These are phyloP conservation scores for Amazona vittata DNA, from an alignment of 2,113 vertebrate species.

Conservation along the genomic window DNA sequence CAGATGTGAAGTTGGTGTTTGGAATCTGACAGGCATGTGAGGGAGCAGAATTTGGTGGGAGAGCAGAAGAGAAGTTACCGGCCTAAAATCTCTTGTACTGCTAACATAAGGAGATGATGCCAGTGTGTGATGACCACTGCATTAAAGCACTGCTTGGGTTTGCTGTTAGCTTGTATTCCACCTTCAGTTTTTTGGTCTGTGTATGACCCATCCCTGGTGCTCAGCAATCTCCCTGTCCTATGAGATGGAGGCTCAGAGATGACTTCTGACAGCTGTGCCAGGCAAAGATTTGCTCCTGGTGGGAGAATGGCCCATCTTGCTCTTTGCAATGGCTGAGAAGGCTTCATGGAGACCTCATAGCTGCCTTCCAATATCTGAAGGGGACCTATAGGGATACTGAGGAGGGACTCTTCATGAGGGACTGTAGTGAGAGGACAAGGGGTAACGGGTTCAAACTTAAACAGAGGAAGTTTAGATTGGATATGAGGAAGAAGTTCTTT, in stretches of 20 bases:
- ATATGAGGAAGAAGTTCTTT: too few relatives aligned
- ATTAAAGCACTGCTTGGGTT: fast-evolving
- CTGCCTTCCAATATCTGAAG: too few relatives aligned
- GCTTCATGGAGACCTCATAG: too few relatives aligned
- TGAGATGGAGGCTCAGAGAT: fast-evolving
- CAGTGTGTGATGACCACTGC: not conserved
- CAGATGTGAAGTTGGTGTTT: not conserved
- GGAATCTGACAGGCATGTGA: not conserved
- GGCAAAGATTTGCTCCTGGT: not conserved
- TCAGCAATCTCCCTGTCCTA: not conserved
- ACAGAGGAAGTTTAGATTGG: too few relatives aligned
- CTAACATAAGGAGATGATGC: not conserved
- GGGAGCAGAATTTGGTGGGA: not conserved
- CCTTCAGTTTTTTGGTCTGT: not conserved
- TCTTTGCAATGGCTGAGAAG: not conserved
- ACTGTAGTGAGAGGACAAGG: too few relatives aligned
- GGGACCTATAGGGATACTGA: too few relatives aligned
- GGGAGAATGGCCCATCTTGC: not conserved
- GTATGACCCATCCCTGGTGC: not conserved
- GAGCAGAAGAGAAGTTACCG: not conserved
- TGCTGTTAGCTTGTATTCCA: not conserved
- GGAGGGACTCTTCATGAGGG: too few relatives aligned
- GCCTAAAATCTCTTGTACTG: not conserved
- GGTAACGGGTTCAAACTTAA: too few relatives aligned
- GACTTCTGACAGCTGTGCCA: fast-evolving